phyloP scores from a whole-genome alignment of 2,113 vertebrate species.

The Eubucco bourcierii region DNA sequence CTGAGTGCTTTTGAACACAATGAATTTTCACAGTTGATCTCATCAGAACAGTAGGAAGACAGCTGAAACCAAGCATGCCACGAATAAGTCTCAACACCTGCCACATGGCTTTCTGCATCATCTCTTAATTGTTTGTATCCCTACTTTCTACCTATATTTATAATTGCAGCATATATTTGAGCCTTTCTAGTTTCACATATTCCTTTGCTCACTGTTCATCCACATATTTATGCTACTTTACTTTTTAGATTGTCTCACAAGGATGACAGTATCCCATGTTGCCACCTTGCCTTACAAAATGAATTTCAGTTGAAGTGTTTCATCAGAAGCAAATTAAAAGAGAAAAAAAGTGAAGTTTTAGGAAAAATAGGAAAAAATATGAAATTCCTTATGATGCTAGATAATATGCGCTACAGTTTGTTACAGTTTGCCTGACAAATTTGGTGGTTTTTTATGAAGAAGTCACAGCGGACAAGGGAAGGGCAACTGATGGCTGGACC shows the following conservation, averaged over 20 bases:
- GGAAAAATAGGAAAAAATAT: not conserved
- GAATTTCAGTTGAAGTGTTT: not conserved
- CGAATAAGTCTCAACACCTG: not conserved
- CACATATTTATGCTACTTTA: not conserved
- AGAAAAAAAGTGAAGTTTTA: not conserved
- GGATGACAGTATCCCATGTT: not conserved
- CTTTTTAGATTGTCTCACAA: not conserved
- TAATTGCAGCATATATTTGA: not conserved
- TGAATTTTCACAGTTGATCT: not conserved
- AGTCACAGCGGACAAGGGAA: too few relatives aligned
- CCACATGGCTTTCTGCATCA: not conserved
- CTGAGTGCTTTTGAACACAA: not conserved
- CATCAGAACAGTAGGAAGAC: not conserved
- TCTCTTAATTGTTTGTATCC: not conserved
- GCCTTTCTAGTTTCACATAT: not conserved
- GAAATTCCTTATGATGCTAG: not conserved
- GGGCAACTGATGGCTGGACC: too few relatives aligned
- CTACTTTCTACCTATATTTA: not conserved
- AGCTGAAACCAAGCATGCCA: not conserved
- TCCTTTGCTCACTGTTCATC: not conserved
- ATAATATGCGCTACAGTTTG: not conserved
- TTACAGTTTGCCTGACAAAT: too few relatives aligned
- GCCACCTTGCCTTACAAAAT: not conserved
- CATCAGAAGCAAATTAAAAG: not conserved
- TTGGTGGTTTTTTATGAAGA: too few relatives aligned